Evolutionary conservation across 2,888 invertebrate genomes (phyloP), one percentile per base, ranked within the genome.

Genomic region (Chloromyia formosa): DNA sequence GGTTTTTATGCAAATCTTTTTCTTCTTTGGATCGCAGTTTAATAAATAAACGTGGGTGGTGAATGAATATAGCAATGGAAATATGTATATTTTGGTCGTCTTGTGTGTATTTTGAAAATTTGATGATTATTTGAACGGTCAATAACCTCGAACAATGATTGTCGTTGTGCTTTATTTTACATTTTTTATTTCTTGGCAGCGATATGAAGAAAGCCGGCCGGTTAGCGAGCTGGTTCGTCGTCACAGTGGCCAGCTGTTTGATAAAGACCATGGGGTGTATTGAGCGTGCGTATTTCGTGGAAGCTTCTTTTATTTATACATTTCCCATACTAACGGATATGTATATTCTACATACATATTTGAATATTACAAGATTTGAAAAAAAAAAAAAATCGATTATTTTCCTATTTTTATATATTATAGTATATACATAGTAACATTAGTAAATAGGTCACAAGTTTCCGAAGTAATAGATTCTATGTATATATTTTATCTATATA

Each of bases 51-150:
- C n/a, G 71, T 71, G 71, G 71, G 71, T 40, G 56, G 49, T 49
- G 49, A 10, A 3, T 49, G 71, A 49, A 16, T 35, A 40, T 56
- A 71, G 58, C 71, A 40, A 71, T 56, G 49, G 12, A n/a, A 12
- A 10, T 56, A 56, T 71, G 4, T 56, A 20, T 56, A 20, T 56
- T 35, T 35, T 35, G 27, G 27, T 35, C 7, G 27, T 35, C 3
- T 5, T 56, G 0, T 20, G 18, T 20, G 16, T 56, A 20, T 20
- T n/a, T 64, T 71, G 42, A 71, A 40, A 20, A 23, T 58, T 71
- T 71, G 71, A 58, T 71, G 56, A 71, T 71, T 58, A 40, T 71
- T 58, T 42, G 71, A 14, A 40, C 58, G 71, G 71, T 71, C 71
- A 71, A 58, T 71, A 18, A 71, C 71, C 71, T 35, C 49, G 12